These are phyloP conservation scores for Sipha flava DNA, from an alignment of 1,140 invertebrate genomes.

Conservation along the genomic window DNA sequence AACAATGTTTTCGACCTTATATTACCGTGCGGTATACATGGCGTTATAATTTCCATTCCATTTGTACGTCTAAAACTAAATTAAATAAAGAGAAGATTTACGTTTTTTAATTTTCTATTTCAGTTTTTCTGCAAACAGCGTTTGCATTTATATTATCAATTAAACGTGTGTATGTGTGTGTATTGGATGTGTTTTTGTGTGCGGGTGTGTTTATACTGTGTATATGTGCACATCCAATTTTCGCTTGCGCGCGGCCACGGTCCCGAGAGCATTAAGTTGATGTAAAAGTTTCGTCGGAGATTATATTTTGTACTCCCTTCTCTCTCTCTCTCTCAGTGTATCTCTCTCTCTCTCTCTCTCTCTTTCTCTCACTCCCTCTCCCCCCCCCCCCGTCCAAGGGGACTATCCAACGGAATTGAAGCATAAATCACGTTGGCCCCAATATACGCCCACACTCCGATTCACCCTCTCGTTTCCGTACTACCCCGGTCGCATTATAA, in stretches of 20 bases:
- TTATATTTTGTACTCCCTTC: not conserved
- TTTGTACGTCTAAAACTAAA: not conserved
- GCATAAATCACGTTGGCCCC: constrained; percentile 16
- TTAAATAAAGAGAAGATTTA: constrained; percentile 14
- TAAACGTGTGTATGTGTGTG: not conserved
- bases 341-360: not conserved
- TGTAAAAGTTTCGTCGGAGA: constrained; percentile 13
- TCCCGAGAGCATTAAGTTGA: constrained; percentile 12
- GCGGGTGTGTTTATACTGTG: too few species aligned
- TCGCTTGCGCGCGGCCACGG: not conserved
- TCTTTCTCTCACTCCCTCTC: not conserved
- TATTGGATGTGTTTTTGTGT: too few species aligned
- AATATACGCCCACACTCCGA: constrained; percentile 8
- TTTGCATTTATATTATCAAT: constrained; percentile 12
- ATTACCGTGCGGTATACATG: too few species aligned
- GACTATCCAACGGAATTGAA: constrained; percentile 3
- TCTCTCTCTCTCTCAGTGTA: not conserved
- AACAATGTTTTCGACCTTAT: too few species aligned
- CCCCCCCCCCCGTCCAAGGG: not conserved
- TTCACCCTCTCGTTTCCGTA: not conserved
- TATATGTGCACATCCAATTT: constrained; percentile 1
- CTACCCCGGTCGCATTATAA: not conserved
- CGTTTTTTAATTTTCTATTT: not conserved
- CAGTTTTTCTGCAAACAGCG: not conserved
- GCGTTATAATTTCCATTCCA: not conserved